Percentiles rank a stretch among this genome's conserved stretches.
These are phyloP conservation scores for Drosophila pachea DNA, from an alignment of 1,140 invertebrate species.

Conservation along the genomic window DNA sequence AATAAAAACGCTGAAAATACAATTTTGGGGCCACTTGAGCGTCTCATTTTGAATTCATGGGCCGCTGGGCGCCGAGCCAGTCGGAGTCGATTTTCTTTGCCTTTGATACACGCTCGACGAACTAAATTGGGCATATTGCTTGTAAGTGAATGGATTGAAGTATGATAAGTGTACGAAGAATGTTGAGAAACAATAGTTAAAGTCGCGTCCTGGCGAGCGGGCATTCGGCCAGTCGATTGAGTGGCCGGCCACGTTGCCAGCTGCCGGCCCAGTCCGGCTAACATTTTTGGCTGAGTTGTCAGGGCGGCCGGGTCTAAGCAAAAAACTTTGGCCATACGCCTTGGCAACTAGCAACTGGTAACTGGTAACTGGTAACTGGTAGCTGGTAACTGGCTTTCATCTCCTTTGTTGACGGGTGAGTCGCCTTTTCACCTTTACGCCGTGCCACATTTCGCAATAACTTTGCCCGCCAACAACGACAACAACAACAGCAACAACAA, in stretches of 20 bases:
- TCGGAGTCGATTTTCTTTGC: conserved; percentile 19
- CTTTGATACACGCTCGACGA: not conserved
- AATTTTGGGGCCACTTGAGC: conserved; percentile 57
- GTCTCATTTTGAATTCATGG: conserved; percentile 74
- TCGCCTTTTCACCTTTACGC: conserved; percentile 44
- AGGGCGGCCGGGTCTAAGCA: conserved; percentile 36
- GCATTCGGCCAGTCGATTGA: no score
- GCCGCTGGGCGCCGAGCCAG: conserved; percentile 42
- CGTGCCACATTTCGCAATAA: conserved; percentile 29
- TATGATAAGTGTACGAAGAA: not conserved
- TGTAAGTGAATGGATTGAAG: not conserved
- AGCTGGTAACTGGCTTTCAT: conserved; percentile 36
- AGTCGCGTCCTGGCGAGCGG: not conserved
- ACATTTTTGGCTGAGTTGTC: conserved; percentile 9
- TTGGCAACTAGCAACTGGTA: conserved; percentile 29
- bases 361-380: conserved; percentile 12
- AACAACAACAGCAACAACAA: no score
- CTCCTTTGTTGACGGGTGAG: conserved; percentile 21
- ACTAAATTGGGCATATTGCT: not conserved
- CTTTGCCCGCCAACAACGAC: conserved; percentile 25
- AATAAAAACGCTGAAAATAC: conserved; percentile 68
- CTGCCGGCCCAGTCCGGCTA: not conserved
- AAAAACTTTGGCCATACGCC: conserved; percentile 45
- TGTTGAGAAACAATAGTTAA: not conserved
- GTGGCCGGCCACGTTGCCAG: no score